Evolutionary conservation across 2,113 vertebrate species (phyloP).

Genomic region (Malurus alboscapulatus): DNA sequence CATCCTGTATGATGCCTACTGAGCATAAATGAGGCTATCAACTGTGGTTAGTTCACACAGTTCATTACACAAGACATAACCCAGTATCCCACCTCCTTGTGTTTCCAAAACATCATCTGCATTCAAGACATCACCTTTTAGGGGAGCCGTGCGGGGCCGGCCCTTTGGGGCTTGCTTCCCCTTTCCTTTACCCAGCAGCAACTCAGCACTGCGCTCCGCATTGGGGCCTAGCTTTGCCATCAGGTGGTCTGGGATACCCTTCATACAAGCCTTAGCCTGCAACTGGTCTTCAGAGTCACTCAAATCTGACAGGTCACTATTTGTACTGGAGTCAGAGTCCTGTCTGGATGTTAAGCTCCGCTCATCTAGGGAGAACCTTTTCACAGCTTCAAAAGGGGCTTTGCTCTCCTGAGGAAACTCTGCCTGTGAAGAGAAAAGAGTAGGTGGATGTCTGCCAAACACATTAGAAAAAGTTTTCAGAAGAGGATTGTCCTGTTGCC

Average conservation of each 20-base stretch:
- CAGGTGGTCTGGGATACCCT: constrained; percentile 82
- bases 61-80: neutral
- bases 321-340: constrained; percentile 93
- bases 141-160: constrained; percentile 90
- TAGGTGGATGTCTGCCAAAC: constrained; percentile 82
- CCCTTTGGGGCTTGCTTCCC: constrained; percentile 84
- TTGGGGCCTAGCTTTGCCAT: constrained; percentile 77
- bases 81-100: neutral
- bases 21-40: neutral
- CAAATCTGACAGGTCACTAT: constrained; percentile 95
- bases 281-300: constrained; percentile 93
- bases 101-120: neutral
- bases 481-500: constrained; percentile 77
- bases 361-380: constrained; percentile 92
- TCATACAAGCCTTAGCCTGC: constrained; percentile 81
- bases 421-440: constrained; percentile 75
- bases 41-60: neutral
- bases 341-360: constrained; percentile 87
- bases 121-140: constrained; percentile 85
- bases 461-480: constrained; percentile 79
- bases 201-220: constrained; percentile 73
- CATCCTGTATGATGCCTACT: neutral
- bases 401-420: constrained; percentile 79
- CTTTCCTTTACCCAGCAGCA: constrained; percentile 86
- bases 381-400: constrained; percentile 85